Evolutionary conservation across 2,113 vertebrate species (phyloP).

Genomic region (Corythoichthys intestinalis): DNA sequence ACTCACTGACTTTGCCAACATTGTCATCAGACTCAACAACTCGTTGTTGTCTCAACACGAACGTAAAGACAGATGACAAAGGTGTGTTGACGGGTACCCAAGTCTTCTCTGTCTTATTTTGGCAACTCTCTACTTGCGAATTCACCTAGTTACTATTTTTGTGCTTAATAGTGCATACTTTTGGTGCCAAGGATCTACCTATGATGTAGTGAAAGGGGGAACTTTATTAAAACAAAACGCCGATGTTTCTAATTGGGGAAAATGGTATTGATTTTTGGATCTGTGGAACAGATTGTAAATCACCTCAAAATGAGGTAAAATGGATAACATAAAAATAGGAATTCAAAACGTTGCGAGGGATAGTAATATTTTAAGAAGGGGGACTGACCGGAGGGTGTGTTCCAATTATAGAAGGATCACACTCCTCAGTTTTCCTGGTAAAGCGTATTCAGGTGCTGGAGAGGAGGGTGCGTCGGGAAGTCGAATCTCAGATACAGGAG

Average conservation of each 20-base stretch:
- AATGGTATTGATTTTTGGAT: neutral
- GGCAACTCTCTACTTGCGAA: neutral
- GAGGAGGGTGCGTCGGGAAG: no score
- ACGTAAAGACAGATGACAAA: conserved; percentile 44
- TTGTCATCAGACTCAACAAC: conserved; percentile 89
- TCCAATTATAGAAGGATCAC: no score
- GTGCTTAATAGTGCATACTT: neutral
- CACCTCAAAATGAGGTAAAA: neutral
- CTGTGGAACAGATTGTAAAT: neutral
- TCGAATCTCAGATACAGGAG: no score
- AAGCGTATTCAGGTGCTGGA: no score
- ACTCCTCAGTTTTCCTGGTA: no score
- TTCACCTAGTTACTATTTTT: neutral
- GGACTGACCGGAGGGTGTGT: no score
- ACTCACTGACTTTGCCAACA: conserved; percentile 90
- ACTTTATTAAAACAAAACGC: no score
- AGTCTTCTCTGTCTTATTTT: neutral
- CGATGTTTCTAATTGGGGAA: no score
- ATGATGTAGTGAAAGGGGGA: no score
- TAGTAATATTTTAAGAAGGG: no score
- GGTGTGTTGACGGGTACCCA: neutral
- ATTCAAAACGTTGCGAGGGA: no score
- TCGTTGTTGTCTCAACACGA: conserved; percentile 71
- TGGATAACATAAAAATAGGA: neutral
- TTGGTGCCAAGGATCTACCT: no score